Evolutionary conservation across 2,113 vertebrate species (phyloP).

Genomic region (Hippocampus comes): DNA sequence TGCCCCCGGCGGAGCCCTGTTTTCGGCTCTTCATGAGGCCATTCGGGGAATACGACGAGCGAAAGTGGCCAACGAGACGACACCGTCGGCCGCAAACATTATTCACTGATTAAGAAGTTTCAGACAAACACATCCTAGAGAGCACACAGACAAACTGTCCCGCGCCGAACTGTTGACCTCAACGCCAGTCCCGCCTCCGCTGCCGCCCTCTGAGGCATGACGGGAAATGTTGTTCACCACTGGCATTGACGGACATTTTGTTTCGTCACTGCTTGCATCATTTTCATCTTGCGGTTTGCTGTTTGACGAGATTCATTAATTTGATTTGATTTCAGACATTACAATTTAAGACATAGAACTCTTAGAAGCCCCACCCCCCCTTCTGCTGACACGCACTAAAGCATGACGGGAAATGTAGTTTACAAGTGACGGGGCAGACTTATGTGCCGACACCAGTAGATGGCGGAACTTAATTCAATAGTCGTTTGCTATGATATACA

Average conservation of each 20-base stretch:
- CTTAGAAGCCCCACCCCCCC: too few species aligned
- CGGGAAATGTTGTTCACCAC: conserved; percentile 52
- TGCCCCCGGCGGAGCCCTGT: conserved; percentile 40
- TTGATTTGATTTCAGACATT: background rate
- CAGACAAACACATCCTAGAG: background rate
- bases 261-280: background rate
- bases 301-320: background rate
- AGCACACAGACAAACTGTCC: conserved; percentile 1
- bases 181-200: conserved; percentile 58
- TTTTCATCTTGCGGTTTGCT: background rate
- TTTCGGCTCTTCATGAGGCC: conserved; percentile 71
- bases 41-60: conserved; percentile 1
- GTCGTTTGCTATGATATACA: too few species aligned
- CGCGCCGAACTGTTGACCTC: conserved; percentile 45
- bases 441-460: too few species aligned
- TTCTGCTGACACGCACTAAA: too few species aligned
- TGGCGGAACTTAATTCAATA: too few species aligned
- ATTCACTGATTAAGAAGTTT: conserved; percentile 4
- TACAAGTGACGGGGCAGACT: too few species aligned
- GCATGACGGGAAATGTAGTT: too few species aligned
- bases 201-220: conserved; percentile 37
- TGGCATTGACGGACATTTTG: background rate
- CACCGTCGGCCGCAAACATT: conserved; percentile 15
- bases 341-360: too few species aligned
- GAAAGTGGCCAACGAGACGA: background rate